Base-by-base conservation (phyloP, 2,888 invertebrate genomes). In the Terebella lapidaria region DNA sequence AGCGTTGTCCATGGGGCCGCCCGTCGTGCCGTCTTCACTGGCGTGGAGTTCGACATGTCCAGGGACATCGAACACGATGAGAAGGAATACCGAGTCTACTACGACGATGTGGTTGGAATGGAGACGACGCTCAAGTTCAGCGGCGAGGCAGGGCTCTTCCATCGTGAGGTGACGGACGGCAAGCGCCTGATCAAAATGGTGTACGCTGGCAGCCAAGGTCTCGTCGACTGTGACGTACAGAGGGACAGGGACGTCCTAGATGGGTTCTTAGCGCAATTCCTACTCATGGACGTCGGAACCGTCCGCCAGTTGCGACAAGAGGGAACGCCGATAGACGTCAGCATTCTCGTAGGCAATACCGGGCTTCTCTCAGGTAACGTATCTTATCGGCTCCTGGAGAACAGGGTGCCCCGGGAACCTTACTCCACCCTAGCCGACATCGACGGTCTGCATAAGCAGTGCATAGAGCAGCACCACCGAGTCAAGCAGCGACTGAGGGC, bases 161-260 rank as follows among this genome's bases (percentile, higher is more conserved):
- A 29, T 30, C 26, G 63, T 5, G 57, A 63, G 46, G 55, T 60
- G 18, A 58, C 60, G 15, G 56, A 60, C 29, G 63, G 60, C 15
- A 46, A 54, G 35, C 24, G 22, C 3, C 29, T 63, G 18, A 30
- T 63, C 29, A 28, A 42, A 54, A 10, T 53, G n/a, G 30, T 63
- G 42, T 63, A 54, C 56, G 24, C 26, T 52, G 58, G 52, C 2
- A 4, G 25, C 5, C 51, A 57, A 20, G 25, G 56, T 45, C 30
- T 63, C 30, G 49, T 60, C 18, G 60, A 60, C 29, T 63, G 63
- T 29, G 58, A 60, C 52, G n/a, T 60, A 24, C n/a, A n/a, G 20
- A 27, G 20, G 22, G 60, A 63, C 28, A n/a, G 4, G 5, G 54
- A 29, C 3, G 27, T 25, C 20, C 5, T 62, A 18, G 29, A 45